Base-by-base conservation (phyloP, 2,888 invertebrate species). In the Kryphioiulus occultus region DNA sequence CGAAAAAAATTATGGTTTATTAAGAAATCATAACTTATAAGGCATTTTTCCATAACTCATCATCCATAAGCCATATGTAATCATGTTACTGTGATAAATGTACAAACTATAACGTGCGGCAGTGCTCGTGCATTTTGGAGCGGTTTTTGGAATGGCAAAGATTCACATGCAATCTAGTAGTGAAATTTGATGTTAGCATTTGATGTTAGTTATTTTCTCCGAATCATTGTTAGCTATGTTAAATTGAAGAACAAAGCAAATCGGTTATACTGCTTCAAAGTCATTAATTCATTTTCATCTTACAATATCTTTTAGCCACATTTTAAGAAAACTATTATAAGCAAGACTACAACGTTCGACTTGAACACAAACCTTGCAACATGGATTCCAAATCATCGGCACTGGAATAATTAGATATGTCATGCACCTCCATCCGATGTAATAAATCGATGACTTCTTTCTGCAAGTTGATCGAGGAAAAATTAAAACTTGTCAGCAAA, bases 381-480 rank as follows among this genome's bases (percentile, higher is more conserved):
- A 86, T 53, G n/a, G 88, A 53, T n/a, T 88, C 85, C 19, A 88
- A 85, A n/a, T 88, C 88, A 10, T 88, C 88, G 22, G 85, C 19
- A 59, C 78, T 88, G 7, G 53, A 19, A 15, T 68, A 30, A 30
- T 88, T 39, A 39, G 88, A 42, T 15, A 88, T 59, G 26, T 88
- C 88, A 0, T 88, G 32, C 19, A 78, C 88, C 59, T 88, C 88
- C 88, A 88, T 85, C 19, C 68, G 59, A 39, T 88, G 88, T 15
- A 88, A 42, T 26, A 88, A 78, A 30, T 88, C 88, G 5, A 88
- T 35, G 15, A 88, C 68, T 30, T 86, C 86, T 88, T 88, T 53
- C 88, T 88, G 17, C 10, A 68, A 68, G 1, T 68, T 68, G 26
- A 22, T 68, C 22, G n/a, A 26, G n/a, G 26, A 53, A 26, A 15